These are phyloP conservation scores for Heteronetta atricapilla DNA, from an alignment of 2,113 vertebrate genomes.

Conservation along the genomic window DNA sequence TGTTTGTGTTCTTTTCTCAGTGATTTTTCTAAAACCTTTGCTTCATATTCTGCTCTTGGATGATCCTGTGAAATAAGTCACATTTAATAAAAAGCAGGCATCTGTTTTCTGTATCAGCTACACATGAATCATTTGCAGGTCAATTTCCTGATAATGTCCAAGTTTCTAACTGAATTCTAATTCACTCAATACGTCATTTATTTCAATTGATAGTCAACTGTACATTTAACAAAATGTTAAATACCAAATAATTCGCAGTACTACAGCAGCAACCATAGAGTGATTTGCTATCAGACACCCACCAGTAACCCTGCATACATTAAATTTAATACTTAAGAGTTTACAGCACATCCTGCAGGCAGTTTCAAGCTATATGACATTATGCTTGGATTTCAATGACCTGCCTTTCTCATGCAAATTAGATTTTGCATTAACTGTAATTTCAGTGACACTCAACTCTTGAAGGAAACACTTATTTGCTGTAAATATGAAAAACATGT, in stretches of 20 bases:
- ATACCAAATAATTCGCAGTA: not conserved
- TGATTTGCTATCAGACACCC: not conserved
- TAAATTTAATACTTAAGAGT: not conserved
- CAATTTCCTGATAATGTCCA: not conserved
- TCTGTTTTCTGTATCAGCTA: not conserved
- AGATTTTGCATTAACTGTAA: not conserved
- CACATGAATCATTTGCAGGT: not conserved
- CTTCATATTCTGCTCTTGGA: constrained; percentile 91
- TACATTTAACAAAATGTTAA: not conserved
- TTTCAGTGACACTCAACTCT: not conserved
- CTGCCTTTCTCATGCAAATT: not conserved
- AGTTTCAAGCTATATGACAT: not conserved
- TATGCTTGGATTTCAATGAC: not conserved
- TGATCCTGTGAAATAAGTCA: constrained; percentile 80
- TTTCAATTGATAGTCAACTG: not conserved
- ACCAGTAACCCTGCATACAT: not conserved
- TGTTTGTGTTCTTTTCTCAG: constrained; percentile 79
- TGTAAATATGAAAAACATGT: not conserved
- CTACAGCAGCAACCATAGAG: not conserved
- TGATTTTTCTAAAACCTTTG: constrained; percentile 87
- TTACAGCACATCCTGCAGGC: not conserved
- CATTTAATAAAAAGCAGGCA: not conserved
- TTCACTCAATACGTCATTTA: not conserved
- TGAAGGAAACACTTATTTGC: not conserved
- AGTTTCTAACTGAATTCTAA: not conserved